Conservation (phyloP, 2,113 vertebrate genomes). For the Struthio camelus region DNA sequence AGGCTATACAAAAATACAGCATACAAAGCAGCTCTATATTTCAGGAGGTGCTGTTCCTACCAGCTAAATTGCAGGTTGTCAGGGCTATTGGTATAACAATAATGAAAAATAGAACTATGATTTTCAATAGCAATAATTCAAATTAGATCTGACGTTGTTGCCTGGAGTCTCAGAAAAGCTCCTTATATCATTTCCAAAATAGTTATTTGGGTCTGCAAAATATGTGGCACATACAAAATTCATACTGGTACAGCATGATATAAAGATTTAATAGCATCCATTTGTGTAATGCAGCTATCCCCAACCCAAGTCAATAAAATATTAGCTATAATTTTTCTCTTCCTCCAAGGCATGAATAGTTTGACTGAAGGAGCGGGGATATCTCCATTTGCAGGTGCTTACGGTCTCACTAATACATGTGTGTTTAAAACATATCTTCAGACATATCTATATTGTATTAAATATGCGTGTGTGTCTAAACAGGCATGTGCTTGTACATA, state of each 20-base stretch:
- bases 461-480: neutral
- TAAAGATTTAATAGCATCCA: slow-evolving; percentile 42
- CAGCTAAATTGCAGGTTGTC: slow-evolving; percentile 48
- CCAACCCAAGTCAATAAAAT: slow-evolving; percentile 23
- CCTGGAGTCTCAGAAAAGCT: slow-evolving; percentile 33
- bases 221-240: slow-evolving; percentile 41
- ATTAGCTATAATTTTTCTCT: slow-evolving; percentile 19
- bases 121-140: slow-evolving; percentile 59
- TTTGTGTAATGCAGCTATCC: slow-evolving; percentile 28
- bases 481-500: neutral
- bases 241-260: neutral
- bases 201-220: slow-evolving; percentile 52
- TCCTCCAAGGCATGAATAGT: neutral
- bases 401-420: neutral
- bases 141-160: slow-evolving; percentile 61
- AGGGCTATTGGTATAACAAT: slow-evolving; percentile 14
- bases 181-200: slow-evolving; percentile 23
- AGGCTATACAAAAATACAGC: neutral
- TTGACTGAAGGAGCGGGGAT: neutral
- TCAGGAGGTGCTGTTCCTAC: slow-evolving; percentile 20
- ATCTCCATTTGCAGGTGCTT: neutral
- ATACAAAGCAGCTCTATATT: slow-evolving; percentile 12
- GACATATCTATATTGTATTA: neutral
- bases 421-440: neutral
- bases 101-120: slow-evolving; percentile 57